Base-by-base conservation (phyloP, 2,113 vertebrate genomes). In the Channa argus region DNA sequence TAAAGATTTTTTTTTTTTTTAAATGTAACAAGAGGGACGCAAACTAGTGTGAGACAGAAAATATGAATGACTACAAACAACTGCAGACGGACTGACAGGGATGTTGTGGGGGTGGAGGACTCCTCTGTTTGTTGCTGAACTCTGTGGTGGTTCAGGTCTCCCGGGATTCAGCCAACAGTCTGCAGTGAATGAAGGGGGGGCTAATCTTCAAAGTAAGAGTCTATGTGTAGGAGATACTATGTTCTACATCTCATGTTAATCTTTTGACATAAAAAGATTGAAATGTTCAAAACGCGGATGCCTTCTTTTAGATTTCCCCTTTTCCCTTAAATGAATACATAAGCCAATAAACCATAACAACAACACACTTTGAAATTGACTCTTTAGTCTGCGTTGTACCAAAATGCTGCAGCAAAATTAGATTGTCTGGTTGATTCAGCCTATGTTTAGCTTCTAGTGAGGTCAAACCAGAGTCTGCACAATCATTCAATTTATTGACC, bases 161-260 rank as follows among this genome's bases (percentile, higher is more conserved):
- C 41, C 10, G 37, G 61, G 66, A 83, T 88, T 88, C 77, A 88
- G 86, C 80, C 83, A 84, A 86, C 79, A 79, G 78, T 71, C 70
- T 66, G 45, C 54, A 45, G 36, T 12, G 1, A 65, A 24, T 12
- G 1, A 65, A 67, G 60, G 59, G 15, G 67, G 66, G 46, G 47
- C 53, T 61, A 71, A 71, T 63, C 54, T 63, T 15, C 11, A 55
- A 73, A 65, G 12, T 56, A 61, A 33, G 7, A 77, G 67, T 43
- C 55, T 45, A 55, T 67, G 54, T 12, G 49, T 33, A 2, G 12
- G 1, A 44, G 61, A 60, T 37, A 24, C 24, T 24, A 24, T 24
- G 24, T 24, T 24, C 24, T 24, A 24, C 24, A 24, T 24, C 24
- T 24, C 24, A 24, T 24, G 24, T 24, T 24, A 24, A 1, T 24